Evolutionary conservation across 2,888 invertebrate genomes (phyloP), one percentile per base, ranked within the genome.

Genomic region (Pantelozetes paolii): DNA sequence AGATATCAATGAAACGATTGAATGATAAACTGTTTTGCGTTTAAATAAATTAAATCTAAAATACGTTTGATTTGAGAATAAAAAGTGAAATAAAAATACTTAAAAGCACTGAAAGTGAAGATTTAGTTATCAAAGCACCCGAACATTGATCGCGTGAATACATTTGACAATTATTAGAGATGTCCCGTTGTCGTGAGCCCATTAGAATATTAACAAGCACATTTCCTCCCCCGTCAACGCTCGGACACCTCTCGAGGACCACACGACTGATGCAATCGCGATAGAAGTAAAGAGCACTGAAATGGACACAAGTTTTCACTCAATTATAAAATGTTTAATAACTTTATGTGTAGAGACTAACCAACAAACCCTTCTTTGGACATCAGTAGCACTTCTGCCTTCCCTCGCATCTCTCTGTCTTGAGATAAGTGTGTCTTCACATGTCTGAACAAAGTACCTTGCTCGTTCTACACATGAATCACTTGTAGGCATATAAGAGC

Each of bases 331-430:
- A n/a, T n/a, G n/a, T n/a, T n/a, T n/a, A n/a, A n/a, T n/a, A n/a
- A n/a, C n/a, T n/a, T n/a, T n/a, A n/a, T n/a, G n/a, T n/a, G n/a
- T n/a, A n/a, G n/a, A 70, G 5, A 70, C 76, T 45, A 26, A 76
- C 76, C 76, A 76, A 70, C 76, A 76, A n/a, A 76, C 59, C 28
- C 75, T 45, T 54, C 76, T 57, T 36, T 75, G 73, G 23, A 76
- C 72, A 57, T 76, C 76, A 30, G 40, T 72, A 40, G 57, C 57
- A 40, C 71, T 75, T 28, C 76, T 32, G 0, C 70, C 72, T 42
- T 76, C 50, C 57, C 75, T 70, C 20, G 75, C 72, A 20, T 73
- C 73, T 48, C 75, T 48, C 50, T 75, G 75, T 69, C 74, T 36
- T 18, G 73, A 70, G 9, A 73, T 9, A 11, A 76, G 50, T 36